A percentile compares a stretch with the other conserved stretches of the same genome.
Evolutionary conservation across 2,113 vertebrate species (phyloP).

Genomic region (Scolopax mira): DNA sequence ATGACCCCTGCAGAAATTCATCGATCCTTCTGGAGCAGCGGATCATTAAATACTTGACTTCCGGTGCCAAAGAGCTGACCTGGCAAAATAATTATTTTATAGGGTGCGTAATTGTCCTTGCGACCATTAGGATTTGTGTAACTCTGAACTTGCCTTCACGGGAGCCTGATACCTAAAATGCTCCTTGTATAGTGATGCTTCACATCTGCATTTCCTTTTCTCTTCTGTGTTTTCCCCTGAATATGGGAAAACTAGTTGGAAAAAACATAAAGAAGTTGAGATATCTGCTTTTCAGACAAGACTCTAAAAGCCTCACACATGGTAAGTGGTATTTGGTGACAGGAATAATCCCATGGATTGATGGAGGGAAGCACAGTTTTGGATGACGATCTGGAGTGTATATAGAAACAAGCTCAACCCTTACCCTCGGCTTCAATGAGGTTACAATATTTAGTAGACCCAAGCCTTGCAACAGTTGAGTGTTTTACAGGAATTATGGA

Average conservation of each 20-base stretch:
- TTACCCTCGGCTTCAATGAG: background rate
- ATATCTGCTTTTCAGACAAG: background rate
- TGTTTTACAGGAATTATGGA: background rate
- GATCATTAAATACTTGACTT: conserved; percentile 62
- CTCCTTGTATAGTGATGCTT: background rate
- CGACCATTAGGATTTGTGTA: background rate
- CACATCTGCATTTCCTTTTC: background rate
- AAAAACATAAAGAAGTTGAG: fast-evolving
- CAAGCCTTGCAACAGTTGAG: background rate
- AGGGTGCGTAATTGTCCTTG: background rate
- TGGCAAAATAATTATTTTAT: background rate
- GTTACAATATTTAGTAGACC: background rate
- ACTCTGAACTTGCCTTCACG: background rate
- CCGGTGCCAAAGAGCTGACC: conserved; percentile 68
- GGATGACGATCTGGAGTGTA: background rate
- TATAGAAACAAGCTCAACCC: background rate
- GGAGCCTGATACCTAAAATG: background rate
- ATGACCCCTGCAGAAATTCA: conserved; percentile 59
- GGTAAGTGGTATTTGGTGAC: background rate
- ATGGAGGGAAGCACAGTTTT: background rate
- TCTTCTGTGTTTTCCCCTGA: background rate
- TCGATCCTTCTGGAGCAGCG: conserved; percentile 65
- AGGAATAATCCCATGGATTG: background rate
- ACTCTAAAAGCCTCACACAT: fast-evolving
- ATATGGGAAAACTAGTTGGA: background rate